Evolutionary conservation across 2,888 invertebrate species (phyloP).

Genomic region (Arctia plantaginis): DNA sequence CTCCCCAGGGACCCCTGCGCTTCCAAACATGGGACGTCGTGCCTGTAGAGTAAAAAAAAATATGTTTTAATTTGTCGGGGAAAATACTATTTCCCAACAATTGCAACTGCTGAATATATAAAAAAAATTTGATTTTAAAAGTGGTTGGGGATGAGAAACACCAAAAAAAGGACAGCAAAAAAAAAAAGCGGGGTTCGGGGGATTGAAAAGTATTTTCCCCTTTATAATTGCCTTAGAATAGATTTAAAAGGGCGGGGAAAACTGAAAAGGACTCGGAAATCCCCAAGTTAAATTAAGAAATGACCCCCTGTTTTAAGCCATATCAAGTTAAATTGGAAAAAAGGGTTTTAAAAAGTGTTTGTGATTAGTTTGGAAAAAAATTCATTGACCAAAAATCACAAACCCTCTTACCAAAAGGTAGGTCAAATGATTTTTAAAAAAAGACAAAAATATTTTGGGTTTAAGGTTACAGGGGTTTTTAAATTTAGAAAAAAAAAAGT

Average conservation of each 20-base stretch:
- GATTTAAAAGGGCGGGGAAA: neutral
- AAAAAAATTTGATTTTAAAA: neutral
- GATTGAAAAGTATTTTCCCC: no score
- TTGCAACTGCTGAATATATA: neutral
- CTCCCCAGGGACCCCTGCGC: slow-evolving; percentile 79
- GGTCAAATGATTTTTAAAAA: neutral
- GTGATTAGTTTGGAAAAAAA: no score
- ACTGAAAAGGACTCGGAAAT: no score
- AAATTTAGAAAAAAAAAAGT: neutral
- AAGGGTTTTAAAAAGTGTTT: no score
- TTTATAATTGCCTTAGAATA: no score
- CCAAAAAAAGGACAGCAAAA: neutral
- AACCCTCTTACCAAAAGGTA: neutral
- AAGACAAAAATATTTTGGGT: neutral
- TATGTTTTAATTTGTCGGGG: neutral
- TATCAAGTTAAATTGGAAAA: neutral
- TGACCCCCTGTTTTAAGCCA: neutral
- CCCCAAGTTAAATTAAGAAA: neutral
- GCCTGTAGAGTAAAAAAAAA: slow-evolving; percentile 57
- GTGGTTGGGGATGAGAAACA: neutral
- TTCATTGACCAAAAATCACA: neutral
- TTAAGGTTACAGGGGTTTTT: neutral
- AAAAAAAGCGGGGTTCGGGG: no score
- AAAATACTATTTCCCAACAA: neutral
- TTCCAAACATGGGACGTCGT: slow-evolving; percentile 77